Evolutionary conservation across 2,888 invertebrate genomes (phyloP).

Genomic region (Portevinia maculata): DNA sequence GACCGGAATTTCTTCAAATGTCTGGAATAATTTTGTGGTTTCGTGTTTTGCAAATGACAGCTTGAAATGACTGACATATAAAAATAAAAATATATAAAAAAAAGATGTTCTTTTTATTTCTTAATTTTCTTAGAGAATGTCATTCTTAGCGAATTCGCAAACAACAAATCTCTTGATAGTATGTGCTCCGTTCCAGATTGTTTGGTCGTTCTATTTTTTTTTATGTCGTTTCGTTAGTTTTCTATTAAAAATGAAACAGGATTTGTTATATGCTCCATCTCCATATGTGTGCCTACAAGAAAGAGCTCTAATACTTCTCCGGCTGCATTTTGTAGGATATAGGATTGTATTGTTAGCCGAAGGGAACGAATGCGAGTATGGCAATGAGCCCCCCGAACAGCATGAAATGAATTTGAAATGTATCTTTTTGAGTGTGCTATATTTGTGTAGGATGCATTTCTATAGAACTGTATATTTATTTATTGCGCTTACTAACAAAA

Average conservation of each 20-base stretch:
- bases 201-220: conserved; percentile 51
- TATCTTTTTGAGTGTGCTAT: conserved; percentile 55
- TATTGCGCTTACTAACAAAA: conserved; percentile 48
- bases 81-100: conserved; percentile 24
- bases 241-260: conserved; percentile 67
- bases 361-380: conserved; percentile 44
- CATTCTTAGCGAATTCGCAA: conserved; percentile 55
- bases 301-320: conserved; percentile 43
- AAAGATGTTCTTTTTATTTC: conserved; percentile 32
- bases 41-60: conserved; percentile 69
- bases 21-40: conserved; percentile 63
- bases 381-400: conserved; percentile 46
- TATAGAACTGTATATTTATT: conserved; percentile 27
- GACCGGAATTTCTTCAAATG: conserved; percentile 62
- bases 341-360: conserved; percentile 54
- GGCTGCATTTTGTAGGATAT: conserved; percentile 19
- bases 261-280: conserved; percentile 62
- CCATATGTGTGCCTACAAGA: conserved; percentile 35
- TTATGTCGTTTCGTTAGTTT: conserved; percentile 54
- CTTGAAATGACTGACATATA: conserved; percentile 60
- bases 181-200: conserved; percentile 49
- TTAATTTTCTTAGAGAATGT: conserved; percentile 59
- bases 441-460: conserved; percentile 26
- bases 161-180: conserved; percentile 57
- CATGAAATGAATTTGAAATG: conserved; percentile 65